Conservation (phyloP, 2,797 vertebrate genomes). For the Eidolon dupreanum region DNA sequence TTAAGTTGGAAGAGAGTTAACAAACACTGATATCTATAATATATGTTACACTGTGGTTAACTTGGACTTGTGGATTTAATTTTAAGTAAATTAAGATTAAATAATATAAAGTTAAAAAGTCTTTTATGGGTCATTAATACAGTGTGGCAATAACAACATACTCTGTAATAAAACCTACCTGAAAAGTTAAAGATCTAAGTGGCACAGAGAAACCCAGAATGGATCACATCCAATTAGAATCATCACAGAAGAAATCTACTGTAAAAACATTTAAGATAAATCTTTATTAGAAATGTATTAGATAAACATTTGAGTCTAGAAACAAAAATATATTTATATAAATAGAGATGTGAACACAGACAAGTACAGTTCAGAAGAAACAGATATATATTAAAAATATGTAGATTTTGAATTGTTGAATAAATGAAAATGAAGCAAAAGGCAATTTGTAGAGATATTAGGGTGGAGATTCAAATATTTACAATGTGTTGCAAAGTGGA, state of each 20-base stretch:
- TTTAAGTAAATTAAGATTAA: not conserved
- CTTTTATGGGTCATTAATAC: not conserved
- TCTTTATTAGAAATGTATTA: not conserved
- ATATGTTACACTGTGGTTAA: not conserved
- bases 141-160: not conserved
- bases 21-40: not conserved
- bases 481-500: not conserved
- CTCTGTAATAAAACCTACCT: not conserved
- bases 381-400: not conserved
- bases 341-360: not conserved
- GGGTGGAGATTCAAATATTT: not conserved
- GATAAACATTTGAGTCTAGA: not conserved
- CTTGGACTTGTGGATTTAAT: not conserved
- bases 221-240: not conserved
- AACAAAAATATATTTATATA: not conserved
- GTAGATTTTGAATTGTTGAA: not conserved
- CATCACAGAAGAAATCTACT: not conserved
- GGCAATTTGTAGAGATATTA: not conserved
- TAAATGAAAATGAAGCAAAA: not conserved
- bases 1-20: not conserved
- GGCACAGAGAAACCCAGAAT: not conserved
- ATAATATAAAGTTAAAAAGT: not conserved
- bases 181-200: not conserved
- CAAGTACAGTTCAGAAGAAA: not conserved
- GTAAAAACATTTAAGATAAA: not conserved